Evolutionary conservation across 1,140 invertebrate genomes (phyloP), one percentile per base, ranked within the genome.

Genomic region (Drosophila pseudoobscura): DNA sequence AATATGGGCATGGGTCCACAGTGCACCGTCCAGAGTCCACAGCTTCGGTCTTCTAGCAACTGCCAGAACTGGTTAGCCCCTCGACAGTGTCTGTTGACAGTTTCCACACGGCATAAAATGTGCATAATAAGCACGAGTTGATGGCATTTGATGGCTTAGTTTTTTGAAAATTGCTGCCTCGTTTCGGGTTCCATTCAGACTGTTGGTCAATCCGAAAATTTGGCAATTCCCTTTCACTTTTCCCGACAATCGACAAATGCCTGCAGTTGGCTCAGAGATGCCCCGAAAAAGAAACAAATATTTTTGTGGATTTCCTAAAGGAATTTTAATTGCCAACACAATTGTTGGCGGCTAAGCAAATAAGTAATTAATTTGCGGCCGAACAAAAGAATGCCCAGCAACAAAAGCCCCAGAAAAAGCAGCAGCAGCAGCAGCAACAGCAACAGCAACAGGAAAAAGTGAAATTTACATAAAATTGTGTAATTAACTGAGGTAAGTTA

Each of bases 391-490:
- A 85, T 85, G 80, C 64, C 52, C 73, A 35, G 17, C 54, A 58
- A 68, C 56, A 74, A 55, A n/a, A 15, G 58, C 41, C 22, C 2
- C 41, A 11, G 22, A 31, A 58, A 31, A 24, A 39, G 11, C 3
- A 39, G 35, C 24, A 24, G 29, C 41, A 58, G 41, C 31, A 49
- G 20, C 41, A 58, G 31, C 31, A 44, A 24, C 15, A 58, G 35
- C 31, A 49, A 24, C 41, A 58, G 31, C 31, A 44, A 24, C 15
- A 58, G 35, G 54, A 56, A 75, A 87, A 87, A 87, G 82, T 88
- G 82, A 85, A 85, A 85, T 85, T 85, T 87, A 85, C 78, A 85
- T 85, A 87, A 85, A 85, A 88, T 85, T 85, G 83, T 85, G 82
- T 87, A 85, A 85, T 85, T 85, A 82, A 68, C 70, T 75, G 64